Evolutionary conservation across 2,888 invertebrate species (phyloP), one percentile per base, ranked within the genome.

Genomic region (Abscondita cerata): DNA sequence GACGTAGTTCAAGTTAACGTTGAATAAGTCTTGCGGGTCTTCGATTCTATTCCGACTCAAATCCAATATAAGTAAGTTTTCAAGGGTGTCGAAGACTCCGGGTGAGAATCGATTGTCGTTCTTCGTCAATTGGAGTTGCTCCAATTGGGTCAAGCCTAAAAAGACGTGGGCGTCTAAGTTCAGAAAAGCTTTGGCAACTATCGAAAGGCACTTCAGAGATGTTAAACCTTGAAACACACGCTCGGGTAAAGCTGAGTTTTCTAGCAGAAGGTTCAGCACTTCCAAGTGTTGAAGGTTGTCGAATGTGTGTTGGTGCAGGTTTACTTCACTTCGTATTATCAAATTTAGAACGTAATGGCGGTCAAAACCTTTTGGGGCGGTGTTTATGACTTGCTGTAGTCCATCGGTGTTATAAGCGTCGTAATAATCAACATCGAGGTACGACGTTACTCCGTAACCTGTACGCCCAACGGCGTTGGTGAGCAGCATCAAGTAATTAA

Each of bases 261-360:
- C 47, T 0, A 59, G 12, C 8, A 59, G 12, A 12, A 59, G 13
- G 18, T 59, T 52, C 47, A 59, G 15, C 1, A 53, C 31, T 53
- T 59, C 46, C n/a, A 59, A 12, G n/a, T 52, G 31, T 5, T 46
- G 19, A n/a, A 52, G 20, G 0, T 38, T 25, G 11, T 31, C 2
- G 18, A 59, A 59, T 3, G 15, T 19, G 11, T 36, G 11, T 0
- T 20, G 13, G 2, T 16, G 16, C 13, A 59, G 16, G 2, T 52
- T 0, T 1, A 47, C 19, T 3, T 38, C n/a, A 5, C 20, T n/a
- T 6, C 11, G n/a, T 9, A 59, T 11, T 48, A 38, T 52, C 2
- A 59, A 3, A 13, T 53, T 59, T 1, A 59, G 19, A 12, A 53
- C 20, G 25, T 59, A 59, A 12, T 59, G 52, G 1, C 52, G 47